Evolutionary conservation across 2,888 invertebrate species (phyloP).

Genomic region (Ptilodon capucinus): DNA sequence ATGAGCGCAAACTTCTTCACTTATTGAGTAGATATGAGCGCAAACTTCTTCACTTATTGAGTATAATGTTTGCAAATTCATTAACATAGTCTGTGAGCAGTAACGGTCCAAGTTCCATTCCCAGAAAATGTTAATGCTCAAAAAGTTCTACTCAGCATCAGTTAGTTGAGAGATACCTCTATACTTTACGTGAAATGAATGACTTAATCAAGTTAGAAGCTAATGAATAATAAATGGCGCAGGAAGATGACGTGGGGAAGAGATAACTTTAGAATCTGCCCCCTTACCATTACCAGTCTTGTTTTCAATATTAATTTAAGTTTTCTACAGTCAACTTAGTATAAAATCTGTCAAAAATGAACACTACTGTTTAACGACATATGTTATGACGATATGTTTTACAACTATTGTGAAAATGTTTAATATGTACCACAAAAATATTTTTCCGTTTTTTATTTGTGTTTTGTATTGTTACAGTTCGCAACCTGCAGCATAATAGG

Average conservation of each 20-base stretch:
- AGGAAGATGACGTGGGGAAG: not conserved
- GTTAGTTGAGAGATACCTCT: conserved; percentile 5
- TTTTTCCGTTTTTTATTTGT: conserved; percentile 11
- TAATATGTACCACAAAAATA: not conserved
- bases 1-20: no score
- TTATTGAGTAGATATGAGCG: no score
- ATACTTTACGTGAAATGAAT: not conserved
- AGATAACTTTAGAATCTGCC: no score
- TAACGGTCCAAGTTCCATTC: conserved; percentile 4
- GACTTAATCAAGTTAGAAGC: not conserved
- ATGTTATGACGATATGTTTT: no score
- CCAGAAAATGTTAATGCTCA: conserved; percentile 6
- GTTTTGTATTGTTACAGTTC: conserved; percentile 64
- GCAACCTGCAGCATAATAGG: conserved; percentile 81
- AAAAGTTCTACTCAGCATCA: conserved; percentile 19
- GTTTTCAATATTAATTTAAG: no score
- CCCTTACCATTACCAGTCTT: no score
- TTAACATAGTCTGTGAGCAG: conserved; percentile 8
- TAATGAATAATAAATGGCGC: not conserved
- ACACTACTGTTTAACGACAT: no score
- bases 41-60: no score
- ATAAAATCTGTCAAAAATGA: no score
- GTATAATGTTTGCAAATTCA: conserved; percentile 15
- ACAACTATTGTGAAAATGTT: no score
- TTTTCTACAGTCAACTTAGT: no score